A percentile compares a stretch with the other conserved stretches of the same genome.
phyloP scores from a whole-genome alignment of 2,113 vertebrate species.

The Percina caprodes region DNA sequence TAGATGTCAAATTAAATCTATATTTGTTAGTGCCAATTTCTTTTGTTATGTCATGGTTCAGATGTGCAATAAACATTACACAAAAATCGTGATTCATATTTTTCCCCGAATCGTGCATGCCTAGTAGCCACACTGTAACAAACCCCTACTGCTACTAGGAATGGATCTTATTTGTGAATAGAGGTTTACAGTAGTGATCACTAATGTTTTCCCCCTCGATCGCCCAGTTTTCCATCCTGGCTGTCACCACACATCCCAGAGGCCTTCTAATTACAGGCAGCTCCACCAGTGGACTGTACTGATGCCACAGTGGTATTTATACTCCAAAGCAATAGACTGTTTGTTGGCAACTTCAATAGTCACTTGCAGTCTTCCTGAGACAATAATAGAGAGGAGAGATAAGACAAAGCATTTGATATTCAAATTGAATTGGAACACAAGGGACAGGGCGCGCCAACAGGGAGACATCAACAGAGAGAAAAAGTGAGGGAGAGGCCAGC shows the following conservation, averaged over 20 bases:
- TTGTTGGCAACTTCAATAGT: conserved; percentile 57
- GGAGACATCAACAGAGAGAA: background rate
- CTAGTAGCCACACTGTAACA: background rate
- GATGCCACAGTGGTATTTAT: conserved; percentile 54
- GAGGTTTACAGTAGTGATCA: conserved; percentile 6
- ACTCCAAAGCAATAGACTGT: conserved; percentile 50
- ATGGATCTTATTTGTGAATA: conserved; percentile 11
- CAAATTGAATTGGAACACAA: conserved; percentile 36
- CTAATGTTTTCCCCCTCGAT: background rate
- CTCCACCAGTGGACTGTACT: conserved; percentile 17
- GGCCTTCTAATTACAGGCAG: conserved; percentile 28
- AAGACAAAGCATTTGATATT: conserved; percentile 54
- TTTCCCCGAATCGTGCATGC: no score
- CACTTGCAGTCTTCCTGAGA: conserved; percentile 47
- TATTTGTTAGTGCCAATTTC: no score
- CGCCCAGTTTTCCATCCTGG: conserved; percentile 2
- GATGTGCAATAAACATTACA: no score
- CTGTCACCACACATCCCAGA: conserved; percentile 29
- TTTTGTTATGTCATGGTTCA: no score
- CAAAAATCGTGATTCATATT: no score
- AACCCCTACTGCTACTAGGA: background rate
- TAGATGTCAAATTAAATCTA: no score
- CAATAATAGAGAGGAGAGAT: conserved; percentile 51
- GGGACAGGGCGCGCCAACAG: conserved; percentile 12
- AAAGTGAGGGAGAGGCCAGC: background rate